phyloP scores from a whole-genome alignment of 2,888 invertebrate genomes.

The Eupithecia subfuscata region DNA sequence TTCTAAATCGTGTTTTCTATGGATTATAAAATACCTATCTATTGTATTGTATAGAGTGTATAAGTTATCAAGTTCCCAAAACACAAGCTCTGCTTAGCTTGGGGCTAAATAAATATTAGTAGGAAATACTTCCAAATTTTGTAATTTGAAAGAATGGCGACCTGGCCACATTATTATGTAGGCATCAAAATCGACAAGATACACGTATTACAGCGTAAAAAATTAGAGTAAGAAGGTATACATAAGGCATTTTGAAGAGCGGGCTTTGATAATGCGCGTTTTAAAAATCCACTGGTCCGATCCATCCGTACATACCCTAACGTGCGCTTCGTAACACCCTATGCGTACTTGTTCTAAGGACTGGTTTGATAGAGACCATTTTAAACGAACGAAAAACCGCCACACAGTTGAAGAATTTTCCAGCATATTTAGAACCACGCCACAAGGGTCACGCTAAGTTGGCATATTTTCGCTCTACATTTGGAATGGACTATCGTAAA shows the following conservation, averaged over 20 bases:
- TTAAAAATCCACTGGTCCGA: not conserved
- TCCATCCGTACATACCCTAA: not conserved
- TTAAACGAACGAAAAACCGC: not conserved
- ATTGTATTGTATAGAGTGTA: not conserved
- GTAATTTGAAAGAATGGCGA: not conserved
- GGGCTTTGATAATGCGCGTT: not conserved
- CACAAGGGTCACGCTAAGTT: not conserved
- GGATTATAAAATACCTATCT: not conserved
- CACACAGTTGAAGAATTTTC: not conserved
- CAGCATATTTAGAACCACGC: not conserved
- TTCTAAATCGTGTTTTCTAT: not conserved
- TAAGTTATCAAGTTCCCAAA: not conserved
- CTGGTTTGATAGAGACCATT: not conserved
- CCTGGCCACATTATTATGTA: not conserved
- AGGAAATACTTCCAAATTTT: not conserved
- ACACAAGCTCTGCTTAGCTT: not conserved
- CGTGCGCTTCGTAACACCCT: not conserved
- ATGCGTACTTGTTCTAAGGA: not conserved
- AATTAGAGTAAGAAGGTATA: not conserved
- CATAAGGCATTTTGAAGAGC: not conserved
- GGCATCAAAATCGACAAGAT: not conserved
- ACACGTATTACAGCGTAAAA: not conserved
- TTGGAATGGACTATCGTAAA: not conserved
- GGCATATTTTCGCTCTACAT: not conserved
- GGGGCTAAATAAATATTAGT: no score